These are phyloP conservation scores for Eucera pruinosa DNA, from an alignment of 2,888 invertebrate genomes.

Conservation along the genomic window DNA sequence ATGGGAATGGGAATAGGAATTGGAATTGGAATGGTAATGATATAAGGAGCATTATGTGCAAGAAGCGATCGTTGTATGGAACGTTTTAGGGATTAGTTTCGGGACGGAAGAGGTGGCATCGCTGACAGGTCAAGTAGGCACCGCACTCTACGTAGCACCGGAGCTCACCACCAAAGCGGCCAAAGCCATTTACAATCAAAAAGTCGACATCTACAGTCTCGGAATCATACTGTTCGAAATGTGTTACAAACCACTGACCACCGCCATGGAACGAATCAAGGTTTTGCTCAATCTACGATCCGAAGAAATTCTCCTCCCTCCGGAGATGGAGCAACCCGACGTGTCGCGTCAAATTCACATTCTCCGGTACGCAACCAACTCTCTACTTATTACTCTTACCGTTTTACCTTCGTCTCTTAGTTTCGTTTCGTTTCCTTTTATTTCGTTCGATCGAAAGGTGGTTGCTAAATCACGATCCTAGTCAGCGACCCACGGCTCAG, in stretches of 20 bases:
- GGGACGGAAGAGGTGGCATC: conserved; percentile 83
- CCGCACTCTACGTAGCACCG: conserved; percentile 97
- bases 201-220: conserved; percentile 89
- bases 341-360: conserved; percentile 87
- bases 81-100: conserved; percentile 77
- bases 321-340: conserved; percentile 87
- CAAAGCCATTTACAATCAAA: conserved; percentile 93
- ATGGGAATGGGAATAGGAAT: no score
- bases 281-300: conserved; percentile 90
- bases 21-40: no score
- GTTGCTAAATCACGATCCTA: conserved; percentile 94
- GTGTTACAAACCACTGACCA: conserved; percentile 93
- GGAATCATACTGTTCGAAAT: conserved; percentile 98
- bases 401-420: no score
- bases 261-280: conserved; percentile 95
- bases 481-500: conserved; percentile 92
- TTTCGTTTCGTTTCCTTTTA: no score
- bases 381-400: no score
- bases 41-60: no score
- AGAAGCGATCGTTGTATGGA: conserved; percentile 1
- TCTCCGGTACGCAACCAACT: conserved; percentile 85
- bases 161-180: conserved; percentile 90
- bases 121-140: conserved; percentile 95
- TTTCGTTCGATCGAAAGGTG: no score
- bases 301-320: conserved; percentile 89